phyloP scores from a whole-genome alignment of 2,888 invertebrate species.

The Asteroscopus sphinx region DNA sequence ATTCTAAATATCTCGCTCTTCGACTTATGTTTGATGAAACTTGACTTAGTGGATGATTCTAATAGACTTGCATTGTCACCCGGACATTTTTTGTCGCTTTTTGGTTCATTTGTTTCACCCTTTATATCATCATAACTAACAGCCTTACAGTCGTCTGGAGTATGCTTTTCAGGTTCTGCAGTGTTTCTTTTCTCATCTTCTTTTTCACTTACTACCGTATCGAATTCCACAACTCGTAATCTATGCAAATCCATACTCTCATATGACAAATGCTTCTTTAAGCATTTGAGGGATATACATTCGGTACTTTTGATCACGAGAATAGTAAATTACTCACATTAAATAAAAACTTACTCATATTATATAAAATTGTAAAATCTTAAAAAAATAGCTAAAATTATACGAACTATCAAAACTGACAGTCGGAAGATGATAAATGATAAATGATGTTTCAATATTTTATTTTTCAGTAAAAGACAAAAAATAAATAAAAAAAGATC shows the following conservation, averaged over 20 bases:
- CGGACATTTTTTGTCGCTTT: slow-evolving; percentile 4
- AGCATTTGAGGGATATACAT: slow-evolving; percentile 13
- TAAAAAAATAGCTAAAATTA: slow-evolving; percentile 48
- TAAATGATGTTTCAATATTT: background rate
- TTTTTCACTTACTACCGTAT: slow-evolving; percentile 35
- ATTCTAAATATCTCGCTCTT: slow-evolving; percentile 39
- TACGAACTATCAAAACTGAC: slow-evolving; percentile 52
- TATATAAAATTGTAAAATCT: slow-evolving; percentile 51
- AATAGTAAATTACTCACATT: slow-evolving; percentile 15
- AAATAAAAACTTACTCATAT: slow-evolving; percentile 32
- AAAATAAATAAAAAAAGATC: background rate
- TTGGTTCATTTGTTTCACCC: slow-evolving; percentile 8
- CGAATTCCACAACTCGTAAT: slow-evolving; percentile 61
- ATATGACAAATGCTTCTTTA: slow-evolving; percentile 17
- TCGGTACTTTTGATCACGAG: slow-evolving; percentile 17
- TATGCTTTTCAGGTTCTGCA: slow-evolving; percentile 10
- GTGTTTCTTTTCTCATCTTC: slow-evolving; percentile 17
- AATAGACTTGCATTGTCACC: background rate
- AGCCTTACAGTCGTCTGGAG: slow-evolving; percentile 9
- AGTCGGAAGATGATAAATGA: slow-evolving; percentile 8
- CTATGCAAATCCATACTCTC: slow-evolving; percentile 60
- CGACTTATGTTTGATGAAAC: slow-evolving; percentile 17
- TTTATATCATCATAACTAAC: slow-evolving; percentile 4
- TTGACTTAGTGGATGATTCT: slow-evolving; percentile 10
- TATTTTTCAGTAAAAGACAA: slow-evolving; percentile 1